phyloP scores from a whole-genome alignment of 2,113 vertebrate genomes.

The Percina caprodes region DNA sequence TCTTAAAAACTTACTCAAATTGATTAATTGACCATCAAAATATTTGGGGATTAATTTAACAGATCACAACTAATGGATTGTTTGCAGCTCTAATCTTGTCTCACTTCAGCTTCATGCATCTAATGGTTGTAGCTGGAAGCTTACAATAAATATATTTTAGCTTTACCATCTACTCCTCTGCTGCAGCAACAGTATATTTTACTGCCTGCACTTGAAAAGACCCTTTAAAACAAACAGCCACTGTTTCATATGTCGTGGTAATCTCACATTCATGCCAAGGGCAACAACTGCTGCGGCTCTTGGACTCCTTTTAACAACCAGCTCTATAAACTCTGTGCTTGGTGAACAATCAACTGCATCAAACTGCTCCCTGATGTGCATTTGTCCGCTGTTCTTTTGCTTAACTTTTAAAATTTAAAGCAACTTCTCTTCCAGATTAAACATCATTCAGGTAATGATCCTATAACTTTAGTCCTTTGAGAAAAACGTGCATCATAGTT shows the following conservation, averaged over 20 bases:
- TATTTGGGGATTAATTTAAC: no score
- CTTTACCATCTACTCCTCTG: neutral
- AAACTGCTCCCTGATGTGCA: conserved; percentile 2
- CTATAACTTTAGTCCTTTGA: neutral
- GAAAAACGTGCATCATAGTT: neutral
- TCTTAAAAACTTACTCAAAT: no score
- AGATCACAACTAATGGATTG: no score
- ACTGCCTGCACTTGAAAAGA: conserved; percentile 12
- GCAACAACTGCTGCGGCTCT: conserved; percentile 34
- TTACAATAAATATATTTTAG: neutral
- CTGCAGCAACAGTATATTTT: conserved; percentile 25
- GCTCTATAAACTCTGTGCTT: conserved; percentile 13
- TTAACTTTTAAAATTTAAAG: neutral
- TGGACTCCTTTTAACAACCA: neutral
- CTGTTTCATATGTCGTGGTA: conserved; percentile 43
- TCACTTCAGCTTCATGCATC: no score
- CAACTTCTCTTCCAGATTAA: conserved; percentile 9
- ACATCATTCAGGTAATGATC: neutral
- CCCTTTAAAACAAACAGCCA: conserved; percentile 31
- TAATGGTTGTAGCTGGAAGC: neutral
- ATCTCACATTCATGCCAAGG: conserved; percentile 40
- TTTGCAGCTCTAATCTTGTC: no score
- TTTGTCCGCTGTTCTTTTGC: neutral
- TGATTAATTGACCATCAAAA: no score
- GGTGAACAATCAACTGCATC: no score